phyloP scores from a whole-genome alignment of 1,140 invertebrate species.

The Chlorops oryzae region DNA sequence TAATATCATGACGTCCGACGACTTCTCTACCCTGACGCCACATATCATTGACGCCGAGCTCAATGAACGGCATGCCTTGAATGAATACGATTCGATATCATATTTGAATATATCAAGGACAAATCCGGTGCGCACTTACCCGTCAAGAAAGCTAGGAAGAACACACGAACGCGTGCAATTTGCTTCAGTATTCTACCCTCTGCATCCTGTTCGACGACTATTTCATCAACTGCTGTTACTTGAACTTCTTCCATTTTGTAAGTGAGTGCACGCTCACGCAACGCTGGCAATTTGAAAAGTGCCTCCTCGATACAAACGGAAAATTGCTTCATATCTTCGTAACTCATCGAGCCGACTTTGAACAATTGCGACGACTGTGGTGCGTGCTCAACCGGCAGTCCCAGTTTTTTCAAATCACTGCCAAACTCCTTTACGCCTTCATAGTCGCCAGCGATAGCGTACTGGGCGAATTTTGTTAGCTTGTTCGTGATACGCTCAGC shows the following conservation, averaged over 20 bases:
- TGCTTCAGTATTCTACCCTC: constrained; percentile 82
- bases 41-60: constrained; percentile 96
- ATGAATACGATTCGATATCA: background rate
- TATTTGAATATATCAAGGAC: background rate
- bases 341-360: constrained; percentile 87
- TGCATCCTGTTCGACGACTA: constrained; percentile 87
- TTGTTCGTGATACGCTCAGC: constrained; percentile 85
- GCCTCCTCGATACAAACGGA: constrained; percentile 84
- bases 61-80: constrained; percentile 87
- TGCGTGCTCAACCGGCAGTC: constrained; percentile 94
- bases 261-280: constrained; percentile 81
- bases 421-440: constrained; percentile 88
- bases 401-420: constrained; percentile 85
- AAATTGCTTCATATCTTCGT: constrained; percentile 88
- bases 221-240: constrained; percentile 92
- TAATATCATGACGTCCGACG: constrained; percentile 97
- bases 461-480: constrained; percentile 87
- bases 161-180: constrained; percentile 89
- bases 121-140: constrained; percentile 48
- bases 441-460: constrained; percentile 89
- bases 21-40: constrained; percentile 96
- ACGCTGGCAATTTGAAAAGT: constrained; percentile 74
- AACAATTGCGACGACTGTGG: constrained; percentile 93
- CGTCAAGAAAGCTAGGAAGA: constrained; percentile 89
- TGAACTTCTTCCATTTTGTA: constrained; percentile 99